Evolutionary conservation across 2,888 invertebrate species (phyloP).

Genomic region (Nudaria mundana): DNA sequence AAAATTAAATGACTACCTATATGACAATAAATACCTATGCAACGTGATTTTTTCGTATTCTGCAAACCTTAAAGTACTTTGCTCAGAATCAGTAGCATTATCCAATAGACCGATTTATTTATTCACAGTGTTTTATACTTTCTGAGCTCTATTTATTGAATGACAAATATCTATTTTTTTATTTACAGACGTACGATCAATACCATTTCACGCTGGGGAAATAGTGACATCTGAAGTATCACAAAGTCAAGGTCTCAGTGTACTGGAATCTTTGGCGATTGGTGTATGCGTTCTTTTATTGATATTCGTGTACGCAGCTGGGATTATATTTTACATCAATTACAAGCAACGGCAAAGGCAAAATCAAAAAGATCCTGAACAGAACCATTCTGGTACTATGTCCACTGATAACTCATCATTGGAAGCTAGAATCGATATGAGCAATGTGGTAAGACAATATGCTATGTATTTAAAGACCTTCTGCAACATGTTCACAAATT

Average conservation of each 20-base stretch:
- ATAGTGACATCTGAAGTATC: slow-evolving; percentile 72
- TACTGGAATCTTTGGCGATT: slow-evolving; percentile 90
- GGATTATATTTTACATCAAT: slow-evolving; percentile 90
- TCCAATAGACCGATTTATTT: too few species aligned
- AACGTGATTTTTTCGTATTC: too few species aligned
- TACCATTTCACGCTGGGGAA: slow-evolving; percentile 86
- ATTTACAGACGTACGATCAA: slow-evolving; percentile 87
- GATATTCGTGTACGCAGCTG: slow-evolving; percentile 91
- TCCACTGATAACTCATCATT: slow-evolving; percentile 60
- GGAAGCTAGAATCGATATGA: slow-evolving; percentile 67
- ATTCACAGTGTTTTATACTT: too few species aligned
- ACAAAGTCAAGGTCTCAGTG: slow-evolving; percentile 83
- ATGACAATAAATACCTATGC: too few species aligned
- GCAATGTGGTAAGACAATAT: slow-evolving; percentile 62
- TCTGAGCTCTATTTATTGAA: background rate
- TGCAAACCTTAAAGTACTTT: too few species aligned
- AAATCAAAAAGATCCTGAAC: slow-evolving; percentile 65
- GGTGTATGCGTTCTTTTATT: slow-evolving; percentile 89
- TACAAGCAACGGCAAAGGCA: slow-evolving; percentile 85
- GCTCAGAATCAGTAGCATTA: too few species aligned
- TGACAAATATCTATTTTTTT: slow-evolving; percentile 12
- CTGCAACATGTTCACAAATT: too few species aligned
- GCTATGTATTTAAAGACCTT: too few species aligned
- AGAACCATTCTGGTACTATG: slow-evolving; percentile 53
- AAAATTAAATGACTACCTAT: slow-evolving; percentile 2